Base-by-base conservation (phyloP, 2,888 invertebrate species). In the Cosmia trapezina region DNA sequence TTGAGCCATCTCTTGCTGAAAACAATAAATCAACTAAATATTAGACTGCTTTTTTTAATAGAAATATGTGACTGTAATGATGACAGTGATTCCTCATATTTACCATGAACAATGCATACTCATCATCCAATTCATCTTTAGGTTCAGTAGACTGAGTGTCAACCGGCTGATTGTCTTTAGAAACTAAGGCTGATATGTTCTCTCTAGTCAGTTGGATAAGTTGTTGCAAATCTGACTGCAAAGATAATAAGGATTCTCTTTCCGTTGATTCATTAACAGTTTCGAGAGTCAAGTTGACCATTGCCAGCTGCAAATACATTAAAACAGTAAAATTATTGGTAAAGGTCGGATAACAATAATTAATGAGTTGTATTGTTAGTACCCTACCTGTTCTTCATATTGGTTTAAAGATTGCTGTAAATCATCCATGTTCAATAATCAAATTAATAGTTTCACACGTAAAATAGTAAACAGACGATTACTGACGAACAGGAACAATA, bases 21-120 rank as follows among this genome's bases (percentile, higher is more conserved):
- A 91, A 83, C 63, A 63, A 70, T 54, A 17, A 3, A 63, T 57
- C 11, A 53, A 22, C 37, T 47, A 22, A 17, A 70, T 22, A 14
- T 19, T 37, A 33, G 43, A 45, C 45, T 9, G 17, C 6, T 33
- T 11, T 5, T 0, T 43, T 5, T 14, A 11, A 14, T 33, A 8
- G 1, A 66, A 37, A 75, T 53, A 66, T 45, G 19, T 49, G 17
- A 37, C n/a, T 45, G 28, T 49, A 51, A n/a, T 45, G 11, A n/a
- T 45, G 11, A 28, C 14, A 47, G 41, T 33, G 14, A 70, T 33
- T 56, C 22, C 9, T 19, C n/a, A 81, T 77, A 70, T 81, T 89
- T 94, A 97, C 97, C 97, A 97, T 97, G 89, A 98, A 97, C 80
- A 97, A 92, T 62, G 97, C 97, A 95, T 97, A 98, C 93, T 98